A percentile compares a stretch with the other conserved stretches of the same genome.
phyloP scores from a whole-genome alignment of 2,888 invertebrate genomes.

The Drosophila fulvimacula region DNA sequence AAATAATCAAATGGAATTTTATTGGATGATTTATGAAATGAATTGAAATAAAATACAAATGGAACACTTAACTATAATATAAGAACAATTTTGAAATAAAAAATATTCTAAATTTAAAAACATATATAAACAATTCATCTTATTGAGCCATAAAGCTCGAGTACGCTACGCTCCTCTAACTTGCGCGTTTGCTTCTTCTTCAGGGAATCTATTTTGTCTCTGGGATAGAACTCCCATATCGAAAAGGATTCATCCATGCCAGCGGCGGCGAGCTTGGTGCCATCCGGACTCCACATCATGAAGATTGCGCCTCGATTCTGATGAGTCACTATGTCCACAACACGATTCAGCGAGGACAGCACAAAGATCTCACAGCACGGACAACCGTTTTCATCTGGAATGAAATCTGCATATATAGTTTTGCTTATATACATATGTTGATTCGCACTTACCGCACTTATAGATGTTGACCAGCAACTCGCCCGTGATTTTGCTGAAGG shows the following conservation, averaged over 20 bases:
- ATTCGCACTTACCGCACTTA: conserved; percentile 55
- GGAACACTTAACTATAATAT: conserved; percentile 42
- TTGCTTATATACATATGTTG: no score
- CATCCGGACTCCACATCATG: conserved; percentile 83
- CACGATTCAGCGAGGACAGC: conserved; percentile 81
- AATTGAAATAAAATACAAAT: conserved; percentile 44
- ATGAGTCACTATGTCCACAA: conserved; percentile 81
- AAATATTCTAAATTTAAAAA: conserved; percentile 21
- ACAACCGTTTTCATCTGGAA: conserved; percentile 60
- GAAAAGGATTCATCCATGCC: conserved; percentile 84
- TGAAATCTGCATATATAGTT: background rate
- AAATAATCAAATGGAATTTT: conserved; percentile 47
- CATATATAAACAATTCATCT: conserved; percentile 11
- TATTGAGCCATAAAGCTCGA: conserved; percentile 22
- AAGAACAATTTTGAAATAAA: conserved; percentile 60
- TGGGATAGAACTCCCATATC: conserved; percentile 84
- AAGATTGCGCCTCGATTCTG: conserved; percentile 79
- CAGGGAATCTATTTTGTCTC: conserved; percentile 20
- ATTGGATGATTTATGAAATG: conserved; percentile 54
- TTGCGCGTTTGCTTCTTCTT: background rate
- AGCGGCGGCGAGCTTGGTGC: conserved; percentile 82
- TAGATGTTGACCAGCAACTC: conserved; percentile 84
- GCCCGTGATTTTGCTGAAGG: conserved; percentile 84
- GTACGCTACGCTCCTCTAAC: conserved; percentile 4
- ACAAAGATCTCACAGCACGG: conserved; percentile 79